Base-by-base conservation (phyloP, 2,113 vertebrate genomes). In the Mixornis gularis region DNA sequence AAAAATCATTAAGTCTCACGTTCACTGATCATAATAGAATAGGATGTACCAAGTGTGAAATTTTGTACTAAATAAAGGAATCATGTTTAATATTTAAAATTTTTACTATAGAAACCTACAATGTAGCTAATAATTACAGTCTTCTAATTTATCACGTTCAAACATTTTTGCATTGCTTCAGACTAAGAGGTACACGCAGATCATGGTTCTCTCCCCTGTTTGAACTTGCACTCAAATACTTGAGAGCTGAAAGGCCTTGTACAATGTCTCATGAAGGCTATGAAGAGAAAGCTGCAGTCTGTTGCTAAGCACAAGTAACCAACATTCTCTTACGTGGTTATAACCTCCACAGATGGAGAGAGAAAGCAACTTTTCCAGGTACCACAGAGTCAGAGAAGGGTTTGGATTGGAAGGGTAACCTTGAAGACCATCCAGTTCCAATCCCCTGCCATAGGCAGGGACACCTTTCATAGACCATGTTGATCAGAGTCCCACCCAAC, bases 131-230 rank as follows among this genome's bases (percentile, higher is more conserved):
- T 85, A 68, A 85, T 79, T 56, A 58, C 30, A 85, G 25, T 76
- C 27, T 79, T 81, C 46, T 78, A 24, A 85, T 81, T 63, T 41
- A 66, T 58, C 56, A 40, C 4, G 4, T 73, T 92, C 64, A 86
- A 86, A 77, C 9, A 48, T 36, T 78, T 87, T 71, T 93, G 53
- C 43, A 43, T 68, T 74, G 48, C 51, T 89, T 89, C 77, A 86
- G 55, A 73, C 29, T 25, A 73, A 68, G 34, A 93, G 58, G 58
- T 56, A 59, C 44, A 38, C 0, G 6, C 19, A 89, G 58, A 60
- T 84, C n/a, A 19, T 16, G 3, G 19, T n/a, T 81, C 46, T 74
- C 51, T 89, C 48, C n/a, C 2, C 1, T 78, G 56, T 81, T 76
- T 34, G 30, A 89, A 48, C 3, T 43, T 66, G 60, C 43, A 66